Evolutionary conservation across 2,797 vertebrate species (phyloP), one percentile per base, ranked within the genome.

Genomic region (Myotis vivesi): DNA sequence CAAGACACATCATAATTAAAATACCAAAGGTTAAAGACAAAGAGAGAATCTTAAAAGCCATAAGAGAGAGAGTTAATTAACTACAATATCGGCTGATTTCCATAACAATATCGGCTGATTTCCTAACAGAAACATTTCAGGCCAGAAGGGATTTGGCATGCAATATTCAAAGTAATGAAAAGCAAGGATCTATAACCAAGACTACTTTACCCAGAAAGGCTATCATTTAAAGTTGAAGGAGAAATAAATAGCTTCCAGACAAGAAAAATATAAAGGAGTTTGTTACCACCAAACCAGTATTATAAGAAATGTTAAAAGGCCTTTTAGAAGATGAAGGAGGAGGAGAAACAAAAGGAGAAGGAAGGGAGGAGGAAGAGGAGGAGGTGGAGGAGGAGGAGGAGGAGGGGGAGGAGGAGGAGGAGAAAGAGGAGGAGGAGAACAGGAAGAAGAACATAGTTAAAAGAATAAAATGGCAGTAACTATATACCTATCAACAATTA

Each of bases 331-430:
- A 8, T 68, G 17, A 68, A 66, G 64, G 9, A 66, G n/a, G 30
- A 33, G 64, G n/a, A 66, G 8, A 66, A 33, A 6, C 30, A 66
- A 33, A 33, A 33, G 7, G 8, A 17, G 30, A 17, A 33, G n/a
- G 7, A n/a, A 6, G 15, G 30, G 13, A 7, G 12, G 5, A 38
- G 4, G 6, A n/a, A 6, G 15, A 38, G 15, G 28, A 6, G 5
- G 5, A 30, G 6, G 28, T 30, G 12, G 25, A 62, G 8, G 57
- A 59, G 3, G 55, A 59, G 7, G 19, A 53, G 22, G 2, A 62
- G 12, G 33, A 33, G 16, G 41, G 8, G 7, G 41, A 41, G 7
- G 36, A 36, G 4, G 36, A 36, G n/a, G 5, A 38, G 38, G 5
- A 38, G 38, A 7, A 41, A 7, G 1, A 41, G 38, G 1, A 41